Base-by-base conservation (phyloP, 2,113 vertebrate genomes). In the Acrocephalus kingi region DNA sequence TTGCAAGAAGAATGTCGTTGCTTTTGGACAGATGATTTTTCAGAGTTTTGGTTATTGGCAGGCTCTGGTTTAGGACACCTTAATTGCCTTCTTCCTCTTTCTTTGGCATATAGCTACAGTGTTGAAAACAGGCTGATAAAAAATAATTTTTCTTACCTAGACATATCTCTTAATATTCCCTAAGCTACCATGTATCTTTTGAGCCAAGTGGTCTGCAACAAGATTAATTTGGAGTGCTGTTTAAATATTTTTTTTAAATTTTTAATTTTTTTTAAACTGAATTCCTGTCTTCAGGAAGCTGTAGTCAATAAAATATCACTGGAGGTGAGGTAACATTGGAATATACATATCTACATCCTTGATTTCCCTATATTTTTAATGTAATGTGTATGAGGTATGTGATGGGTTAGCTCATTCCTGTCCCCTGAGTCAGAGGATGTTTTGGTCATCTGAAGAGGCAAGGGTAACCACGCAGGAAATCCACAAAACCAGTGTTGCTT, bases 1-100 rank as follows among this genome's bases (percentile, higher is more conserved):
- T 46, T 55, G 28, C 30, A 76, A 66, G 41, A 55, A 48, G 2
- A 30, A n/a, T 4, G 0, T 16, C 0, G 1, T n/a, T 86, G n/a
- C 15, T 84, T 84, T 81, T 87, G 28, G 16, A 37, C 12, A 46
- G 17, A 13, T 77, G 31, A n/a, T 63, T 69, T 87, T 69, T 66
- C 37, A 67, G 37, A 58, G 20, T 35, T 74, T 35, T 62, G 31
- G 10, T 13, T 74, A 49, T 25, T 66, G 55, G 2, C 17, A 54
- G 24, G 8, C 20, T 61, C 30, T 89, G 15, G 30, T 55, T 72
- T 80, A 76, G 33, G 76, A 14, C 15, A 67, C 35, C 10, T 46
- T 61, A 33, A 46, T 73, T 87, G 23, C 13, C 20, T 24, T 28
- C 35, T 33, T n/a, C 15, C 12, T 84, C 33, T 41, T 20, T 13